phyloP scores from a whole-genome alignment of 2,113 vertebrate species.

The Salminus brasiliensis region DNA sequence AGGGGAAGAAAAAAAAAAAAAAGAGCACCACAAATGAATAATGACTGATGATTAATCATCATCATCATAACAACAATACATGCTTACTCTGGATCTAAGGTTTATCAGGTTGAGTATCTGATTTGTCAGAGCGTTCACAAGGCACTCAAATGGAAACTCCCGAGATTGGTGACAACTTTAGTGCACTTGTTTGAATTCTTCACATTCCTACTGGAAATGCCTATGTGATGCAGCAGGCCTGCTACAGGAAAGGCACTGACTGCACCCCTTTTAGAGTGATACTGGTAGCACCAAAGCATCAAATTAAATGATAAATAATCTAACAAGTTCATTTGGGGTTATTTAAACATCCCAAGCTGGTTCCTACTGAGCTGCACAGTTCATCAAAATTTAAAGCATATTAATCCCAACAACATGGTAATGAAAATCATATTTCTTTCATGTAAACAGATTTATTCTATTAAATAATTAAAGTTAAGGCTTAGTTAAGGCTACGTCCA shows the following conservation, averaged over 20 bases:
- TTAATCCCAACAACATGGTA: too few relatives aligned
- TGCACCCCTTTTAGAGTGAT: background rate
- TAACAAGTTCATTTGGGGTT: too few relatives aligned
- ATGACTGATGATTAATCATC: constrained; percentile 21
- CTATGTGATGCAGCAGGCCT: background rate
- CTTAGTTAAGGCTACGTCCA: too few relatives aligned
- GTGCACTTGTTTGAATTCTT: background rate
- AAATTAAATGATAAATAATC: background rate
- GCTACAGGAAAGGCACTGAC: too few relatives aligned
- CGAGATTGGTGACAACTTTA: background rate
- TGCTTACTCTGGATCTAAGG: background rate
- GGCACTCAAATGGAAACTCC: background rate
- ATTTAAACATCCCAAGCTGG: too few relatives aligned
- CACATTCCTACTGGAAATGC: background rate
- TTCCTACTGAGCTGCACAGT: too few relatives aligned
- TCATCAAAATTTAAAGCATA: too few relatives aligned
- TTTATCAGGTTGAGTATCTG: constrained; percentile 7
- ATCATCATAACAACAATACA: background rate
- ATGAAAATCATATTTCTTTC: too few relatives aligned
- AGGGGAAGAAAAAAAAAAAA: background rate
- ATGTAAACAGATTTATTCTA: too few relatives aligned
- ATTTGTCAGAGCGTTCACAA: background rate
- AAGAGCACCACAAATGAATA: background rate
- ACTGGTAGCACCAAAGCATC: background rate
- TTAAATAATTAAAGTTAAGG: too few relatives aligned